Base-by-base conservation (phyloP, 2,797 vertebrate genomes). In the Periophthalmus magnuspinnatus region DNA sequence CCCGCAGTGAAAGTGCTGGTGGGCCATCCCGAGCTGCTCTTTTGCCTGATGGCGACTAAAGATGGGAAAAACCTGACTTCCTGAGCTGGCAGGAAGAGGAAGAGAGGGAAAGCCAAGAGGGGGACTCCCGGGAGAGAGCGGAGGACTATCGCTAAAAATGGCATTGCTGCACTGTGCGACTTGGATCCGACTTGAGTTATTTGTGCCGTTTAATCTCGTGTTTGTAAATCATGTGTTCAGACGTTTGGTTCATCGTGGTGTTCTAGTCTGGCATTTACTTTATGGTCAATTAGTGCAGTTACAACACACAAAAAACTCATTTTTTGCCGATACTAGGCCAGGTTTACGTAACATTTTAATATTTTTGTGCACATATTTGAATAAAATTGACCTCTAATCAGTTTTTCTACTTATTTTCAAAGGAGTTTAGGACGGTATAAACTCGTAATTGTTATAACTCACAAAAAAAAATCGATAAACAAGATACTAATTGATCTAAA, bases 31-130 rank as follows among this genome's bases (percentile, higher is more conserved):
- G 8, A 76, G 65, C 65, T 61, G 52, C 57, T 52, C 50, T 57
- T 36, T 80, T 78, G 77, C 71, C 78, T 55, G 68, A 68, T 48
- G 75, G 34, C 66, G 74, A 58, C 76, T 17, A 55, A 80, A 75
- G 71, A 82, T 66, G 79, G 83, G 56, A 76, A 73, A 76, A 65
- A 58, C 67, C 61, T 38, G 54, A 81, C 81, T 87, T 91, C 87
- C 90, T 87, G 74, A 79, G 48, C 57, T 73, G 80, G 78, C 87
- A 88, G 90, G 88, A 91, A 90, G 56, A 59, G 88, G 86, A 91
- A 86, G 75, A 60, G 57, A 81, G 74, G 83, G 72, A 81, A 61
- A 81, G 81, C 63, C 4, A 80, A 81, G 52, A 65, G 65, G 54
- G 63, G 63, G 75, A 58, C 61, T 81, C 75, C 64, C 50, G 56